Evolutionary conservation across 2,113 vertebrate genomes (phyloP).

Genomic region (Platycercus adscitus): DNA sequence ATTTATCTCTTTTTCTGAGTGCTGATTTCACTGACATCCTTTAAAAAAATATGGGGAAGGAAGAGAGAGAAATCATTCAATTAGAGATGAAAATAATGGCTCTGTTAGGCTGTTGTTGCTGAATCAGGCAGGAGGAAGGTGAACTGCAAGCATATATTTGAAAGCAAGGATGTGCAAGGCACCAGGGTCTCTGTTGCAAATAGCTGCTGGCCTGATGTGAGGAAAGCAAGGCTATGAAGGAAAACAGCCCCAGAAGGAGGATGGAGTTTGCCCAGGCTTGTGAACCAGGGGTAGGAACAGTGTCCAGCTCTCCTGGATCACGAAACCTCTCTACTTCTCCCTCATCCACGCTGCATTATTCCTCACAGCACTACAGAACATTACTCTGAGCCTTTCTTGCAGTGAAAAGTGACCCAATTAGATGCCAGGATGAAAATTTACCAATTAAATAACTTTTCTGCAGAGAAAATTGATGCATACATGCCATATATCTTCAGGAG

Average conservation of each 20-base stretch:
- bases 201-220: neutral
- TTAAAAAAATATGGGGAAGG: neutral
- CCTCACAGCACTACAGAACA: neutral
- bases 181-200: neutral
- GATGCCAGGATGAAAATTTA: neutral
- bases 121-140: neutral
- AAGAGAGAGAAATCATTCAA: neutral
- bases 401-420: neutral
- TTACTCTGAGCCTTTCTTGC: neutral
- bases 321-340: neutral
- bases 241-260: neutral
- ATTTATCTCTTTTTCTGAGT: neutral
- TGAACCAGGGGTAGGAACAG: neutral
- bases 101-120: accelerated
- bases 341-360: accelerated
- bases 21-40: neutral
- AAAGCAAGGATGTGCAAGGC: neutral
- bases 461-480: neutral
- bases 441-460: neutral
- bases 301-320: neutral
- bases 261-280: neutral
- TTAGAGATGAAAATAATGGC: neutral
- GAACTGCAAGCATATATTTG: neutral
- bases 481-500: neutral
- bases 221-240: neutral